phyloP scores from a whole-genome alignment of 2,888 invertebrate species.

The Cosmia pyralina region DNA sequence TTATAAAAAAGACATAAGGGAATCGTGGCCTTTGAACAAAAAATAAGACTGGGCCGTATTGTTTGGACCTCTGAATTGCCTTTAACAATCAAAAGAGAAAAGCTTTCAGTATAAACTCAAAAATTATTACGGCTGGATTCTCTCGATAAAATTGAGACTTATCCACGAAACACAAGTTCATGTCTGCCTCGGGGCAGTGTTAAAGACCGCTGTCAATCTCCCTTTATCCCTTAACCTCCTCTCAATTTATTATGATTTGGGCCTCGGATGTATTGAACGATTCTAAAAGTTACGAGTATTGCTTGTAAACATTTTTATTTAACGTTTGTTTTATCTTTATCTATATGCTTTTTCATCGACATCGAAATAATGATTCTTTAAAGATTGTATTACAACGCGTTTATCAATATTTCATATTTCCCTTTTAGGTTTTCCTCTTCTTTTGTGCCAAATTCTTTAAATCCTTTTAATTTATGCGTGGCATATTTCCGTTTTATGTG shows the following conservation, averaged over 20 bases:
- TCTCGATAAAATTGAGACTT: constrained; percentile 79
- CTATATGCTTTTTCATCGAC: constrained; percentile 56
- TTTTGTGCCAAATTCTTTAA: constrained; percentile 53
- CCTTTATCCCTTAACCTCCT: constrained; percentile 81
- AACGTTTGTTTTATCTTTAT: constrained; percentile 71
- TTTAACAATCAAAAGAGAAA: constrained; percentile 69
- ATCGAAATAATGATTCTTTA: constrained; percentile 58
- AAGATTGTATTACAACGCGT: constrained; percentile 55
- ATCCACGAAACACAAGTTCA: constrained; percentile 79
- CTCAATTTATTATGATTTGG: constrained; percentile 84
- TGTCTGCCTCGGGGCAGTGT: constrained; percentile 76
- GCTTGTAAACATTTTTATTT: constrained; percentile 72
- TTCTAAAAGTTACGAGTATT: constrained; percentile 62
- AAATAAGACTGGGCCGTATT: constrained; percentile 59
- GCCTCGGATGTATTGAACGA: constrained; percentile 65
- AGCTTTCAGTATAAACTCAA: constrained; percentile 71
- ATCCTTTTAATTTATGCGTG: constrained; percentile 51
- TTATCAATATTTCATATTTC: constrained; percentile 52
- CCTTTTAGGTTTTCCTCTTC: constrained; percentile 46
- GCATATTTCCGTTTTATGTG: constrained; percentile 45
- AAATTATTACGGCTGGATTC: constrained; percentile 76
- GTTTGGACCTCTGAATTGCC: constrained; percentile 64
- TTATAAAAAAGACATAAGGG: constrained; percentile 63
- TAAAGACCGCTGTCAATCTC: constrained; percentile 84
- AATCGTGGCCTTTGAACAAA: constrained; percentile 61